Conservation (phyloP, 2,888 invertebrate genomes). For the Lithophane leautieri region DNA sequence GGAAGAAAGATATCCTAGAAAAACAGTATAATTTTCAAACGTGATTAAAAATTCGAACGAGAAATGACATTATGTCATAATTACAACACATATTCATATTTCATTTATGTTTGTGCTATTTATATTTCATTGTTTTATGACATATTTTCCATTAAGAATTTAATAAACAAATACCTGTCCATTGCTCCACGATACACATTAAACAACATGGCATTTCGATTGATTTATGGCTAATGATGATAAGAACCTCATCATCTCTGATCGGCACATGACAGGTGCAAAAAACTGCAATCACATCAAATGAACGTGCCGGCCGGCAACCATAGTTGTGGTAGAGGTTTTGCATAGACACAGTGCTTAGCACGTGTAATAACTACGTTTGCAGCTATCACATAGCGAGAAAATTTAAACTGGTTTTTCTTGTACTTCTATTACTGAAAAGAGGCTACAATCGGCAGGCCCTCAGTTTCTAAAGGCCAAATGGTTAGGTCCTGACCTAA, state of each 20-base stretch:
- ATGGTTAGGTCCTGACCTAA: too few species aligned
- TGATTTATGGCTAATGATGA: constrained; percentile 26
- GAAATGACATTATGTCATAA: not conserved
- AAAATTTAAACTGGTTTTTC: not conserved
- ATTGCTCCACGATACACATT: not conserved
- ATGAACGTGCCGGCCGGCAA: not conserved
- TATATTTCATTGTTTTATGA: too few species aligned
- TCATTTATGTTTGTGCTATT: too few species aligned
- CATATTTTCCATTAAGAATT: not conserved
- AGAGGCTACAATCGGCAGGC: not conserved
- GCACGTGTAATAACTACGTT: not conserved
- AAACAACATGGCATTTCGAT: constrained; percentile 6
- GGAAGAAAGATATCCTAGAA: not conserved
- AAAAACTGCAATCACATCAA: constrained; percentile 27
- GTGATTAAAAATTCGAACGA: not conserved
- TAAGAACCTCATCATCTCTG: constrained; percentile 26
- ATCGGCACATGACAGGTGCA: constrained; percentile 8
- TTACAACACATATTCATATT: too few species aligned
- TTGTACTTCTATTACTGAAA: not conserved
- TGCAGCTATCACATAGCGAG: not conserved
- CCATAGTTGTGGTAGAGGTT: not conserved
- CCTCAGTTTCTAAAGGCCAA: too few species aligned
- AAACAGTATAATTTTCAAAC: not conserved
- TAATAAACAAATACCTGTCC: not conserved
- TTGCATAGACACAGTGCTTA: not conserved